Percentiles rank a stretch among this genome's conserved stretches.
Evolutionary conservation across 2,113 vertebrate genomes (phyloP).

Genomic region (Triplophysa dalaica): DNA sequence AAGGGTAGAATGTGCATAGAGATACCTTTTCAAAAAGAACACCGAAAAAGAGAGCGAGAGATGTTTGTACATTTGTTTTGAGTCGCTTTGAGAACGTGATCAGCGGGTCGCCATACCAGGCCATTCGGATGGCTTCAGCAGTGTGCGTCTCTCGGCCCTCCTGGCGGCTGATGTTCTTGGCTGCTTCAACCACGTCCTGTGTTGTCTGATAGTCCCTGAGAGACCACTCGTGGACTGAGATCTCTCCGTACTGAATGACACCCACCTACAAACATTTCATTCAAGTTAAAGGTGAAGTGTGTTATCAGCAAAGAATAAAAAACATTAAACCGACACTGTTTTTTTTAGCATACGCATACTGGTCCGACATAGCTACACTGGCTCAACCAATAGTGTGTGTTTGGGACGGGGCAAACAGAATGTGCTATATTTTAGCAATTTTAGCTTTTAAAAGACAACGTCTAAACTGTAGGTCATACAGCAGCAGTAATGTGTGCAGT

Average conservation of each 20-base stretch:
- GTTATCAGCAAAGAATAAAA: no score
- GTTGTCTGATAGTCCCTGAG: slow-evolving; percentile 85
- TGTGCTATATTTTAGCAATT: background rate
- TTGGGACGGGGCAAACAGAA: no score
- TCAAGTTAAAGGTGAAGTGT: background rate
- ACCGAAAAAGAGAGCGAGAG: background rate
- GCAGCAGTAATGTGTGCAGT: slow-evolving; percentile 4
- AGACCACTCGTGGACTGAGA: slow-evolving; percentile 85
- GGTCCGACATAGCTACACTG: no score
- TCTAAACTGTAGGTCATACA: slow-evolving; percentile 24
- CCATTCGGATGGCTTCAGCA: slow-evolving; percentile 82
- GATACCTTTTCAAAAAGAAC: slow-evolving; percentile 4
- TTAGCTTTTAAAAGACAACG: background rate
- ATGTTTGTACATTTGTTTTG: slow-evolving; percentile 16
- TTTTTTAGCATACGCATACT: no score
- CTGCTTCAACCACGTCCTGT: slow-evolving; percentile 84
- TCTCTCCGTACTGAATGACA: slow-evolving; percentile 91
- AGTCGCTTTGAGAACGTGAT: slow-evolving; percentile 9
- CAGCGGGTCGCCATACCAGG: slow-evolving; percentile 77
- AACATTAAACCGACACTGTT: no score
- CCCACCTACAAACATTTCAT: slow-evolving; percentile 77
- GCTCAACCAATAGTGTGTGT: no score
- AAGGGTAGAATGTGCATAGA: background rate
- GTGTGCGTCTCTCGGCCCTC: slow-evolving; percentile 93
- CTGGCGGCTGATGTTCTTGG: slow-evolving; percentile 89